Conservation (phyloP, 2,888 invertebrate genomes). For the Empis livida region DNA sequence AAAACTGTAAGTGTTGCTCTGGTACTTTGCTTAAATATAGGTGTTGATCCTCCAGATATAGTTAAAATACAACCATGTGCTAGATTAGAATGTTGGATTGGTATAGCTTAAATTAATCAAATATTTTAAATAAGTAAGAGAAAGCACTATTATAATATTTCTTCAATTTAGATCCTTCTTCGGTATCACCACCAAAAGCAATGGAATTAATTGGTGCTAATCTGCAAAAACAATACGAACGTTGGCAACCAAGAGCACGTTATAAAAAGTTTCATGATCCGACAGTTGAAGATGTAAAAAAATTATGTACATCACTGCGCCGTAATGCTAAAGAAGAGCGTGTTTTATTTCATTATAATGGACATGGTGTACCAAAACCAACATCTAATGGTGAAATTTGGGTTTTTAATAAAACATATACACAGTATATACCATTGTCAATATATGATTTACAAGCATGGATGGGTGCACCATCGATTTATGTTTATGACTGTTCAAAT, state of each 20-base stretch:
- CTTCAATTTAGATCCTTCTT: constrained; percentile 56
- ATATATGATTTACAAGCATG: constrained; percentile 97
- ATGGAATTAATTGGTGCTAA: constrained; percentile 82
- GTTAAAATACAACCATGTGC: constrained; percentile 96
- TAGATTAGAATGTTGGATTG: constrained; percentile 92
- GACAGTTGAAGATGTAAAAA: constrained; percentile 95
- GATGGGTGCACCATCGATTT: constrained; percentile 99
- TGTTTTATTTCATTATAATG: constrained; percentile 98
- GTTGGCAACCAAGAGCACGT: constrained; percentile 95
- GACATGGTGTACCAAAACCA: constrained; percentile 97
- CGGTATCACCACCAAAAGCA: constrained; percentile 81
- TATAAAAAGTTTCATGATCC: constrained; percentile 97
- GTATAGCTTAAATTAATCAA: constrained; percentile 38
- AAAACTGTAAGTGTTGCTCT: constrained; percentile 98
- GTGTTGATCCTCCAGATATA: constrained; percentile 98
- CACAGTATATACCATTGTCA: constrained; percentile 97
- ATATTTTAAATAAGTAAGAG: background rate
- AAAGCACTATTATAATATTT: background rate
- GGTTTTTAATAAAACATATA: constrained; percentile 98
- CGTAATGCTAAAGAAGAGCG: constrained; percentile 97
- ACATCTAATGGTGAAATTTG: constrained; percentile 98
- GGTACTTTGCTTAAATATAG: constrained; percentile 93
- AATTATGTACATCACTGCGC: constrained; percentile 84
- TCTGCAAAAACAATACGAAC: constrained; percentile 92
- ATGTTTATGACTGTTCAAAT: constrained; percentile 98